Base-by-base conservation (phyloP, 2,888 invertebrate species). In the Nipponacmea schrenckii region DNA sequence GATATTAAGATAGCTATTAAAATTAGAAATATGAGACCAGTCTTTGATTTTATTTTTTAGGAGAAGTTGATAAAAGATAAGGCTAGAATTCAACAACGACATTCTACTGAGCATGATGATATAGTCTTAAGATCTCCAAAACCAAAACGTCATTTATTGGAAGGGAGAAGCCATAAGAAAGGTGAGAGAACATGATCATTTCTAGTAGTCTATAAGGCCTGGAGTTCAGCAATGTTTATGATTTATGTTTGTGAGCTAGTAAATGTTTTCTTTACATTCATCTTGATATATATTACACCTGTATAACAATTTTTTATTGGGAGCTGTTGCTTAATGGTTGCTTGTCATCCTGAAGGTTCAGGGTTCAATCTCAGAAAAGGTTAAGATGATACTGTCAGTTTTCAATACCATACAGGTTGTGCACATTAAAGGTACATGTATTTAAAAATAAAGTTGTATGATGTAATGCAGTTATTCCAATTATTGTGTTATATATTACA, bases 31-130 rank as follows among this genome's bases (percentile, higher is more conserved):
- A 2, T 31, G 2, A 31, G 2, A 2, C 31, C 7, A 4, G 31
- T 31, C 39, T 39, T 39, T 8, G 1, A 1, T 5, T 8, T 39
- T 56, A 24, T 7, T 26, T 69, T 10, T 72, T 62, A 85, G 85
- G 85, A 84, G 67, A 85, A 84, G 74, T 73, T 80, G 62, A 77
- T 81, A 48, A 84, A 81, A 74, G 85, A 87, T 76, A 87, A 86
- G 69, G 84, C 84, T 20, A 74, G 86, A 26, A 84, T 87, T 81
- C 81, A 81, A 66, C 82, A 83, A 39, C 76, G 79, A 7, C 62
- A 71, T 46, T 76, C 75, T 24, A 48, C 63, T 39, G 67, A 67
- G 20, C 20, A n/a, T 3, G 26, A 46, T 12, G 64, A 31, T 24
- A 24, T 20, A 10, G 56, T 56, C 20, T 56, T 24, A 20, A 56